Evolutionary conservation across 2,113 vertebrate genomes (phyloP).

Genomic region (Vombatus ursinus): DNA sequence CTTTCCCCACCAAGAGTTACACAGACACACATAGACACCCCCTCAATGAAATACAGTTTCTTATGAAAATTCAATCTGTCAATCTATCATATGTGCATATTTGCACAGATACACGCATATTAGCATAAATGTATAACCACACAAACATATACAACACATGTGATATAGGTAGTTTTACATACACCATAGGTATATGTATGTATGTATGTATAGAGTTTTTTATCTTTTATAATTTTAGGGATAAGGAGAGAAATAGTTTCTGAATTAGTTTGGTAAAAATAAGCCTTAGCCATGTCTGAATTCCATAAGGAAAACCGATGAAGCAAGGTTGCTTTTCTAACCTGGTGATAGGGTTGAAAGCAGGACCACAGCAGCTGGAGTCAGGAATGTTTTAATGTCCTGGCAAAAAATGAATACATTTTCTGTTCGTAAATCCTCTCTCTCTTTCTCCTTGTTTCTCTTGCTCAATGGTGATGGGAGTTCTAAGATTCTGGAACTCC

Average conservation of each 20-base stretch:
- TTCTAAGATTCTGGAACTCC: neutral
- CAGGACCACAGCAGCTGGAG: neutral
- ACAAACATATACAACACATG: neutral
- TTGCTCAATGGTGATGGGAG: slow-evolving; percentile 11
- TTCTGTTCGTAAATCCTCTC: slow-evolving; percentile 55
- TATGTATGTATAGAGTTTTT: neutral
- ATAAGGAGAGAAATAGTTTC: slow-evolving; percentile 38
- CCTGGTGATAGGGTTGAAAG: slow-evolving; percentile 26
- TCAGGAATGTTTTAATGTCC: slow-evolving; percentile 43
- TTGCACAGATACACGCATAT: neutral
- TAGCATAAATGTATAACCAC: neutral
- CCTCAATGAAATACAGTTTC: neutral
- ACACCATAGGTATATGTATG: neutral
- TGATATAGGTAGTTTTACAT: neutral
- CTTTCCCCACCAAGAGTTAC: neutral
- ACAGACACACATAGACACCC: neutral
- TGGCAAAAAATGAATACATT: neutral
- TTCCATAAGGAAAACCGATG: slow-evolving; percentile 39
- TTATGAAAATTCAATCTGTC: no score
- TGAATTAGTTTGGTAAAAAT: neutral
- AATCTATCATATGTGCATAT: neutral
- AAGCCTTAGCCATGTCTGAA: slow-evolving; percentile 33
- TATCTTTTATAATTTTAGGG: slow-evolving; percentile 17
- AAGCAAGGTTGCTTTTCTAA: neutral
- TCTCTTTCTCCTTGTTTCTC: slow-evolving; percentile 27